phyloP scores from a whole-genome alignment of 2,888 invertebrate species.

The Drosophila formosana region DNA sequence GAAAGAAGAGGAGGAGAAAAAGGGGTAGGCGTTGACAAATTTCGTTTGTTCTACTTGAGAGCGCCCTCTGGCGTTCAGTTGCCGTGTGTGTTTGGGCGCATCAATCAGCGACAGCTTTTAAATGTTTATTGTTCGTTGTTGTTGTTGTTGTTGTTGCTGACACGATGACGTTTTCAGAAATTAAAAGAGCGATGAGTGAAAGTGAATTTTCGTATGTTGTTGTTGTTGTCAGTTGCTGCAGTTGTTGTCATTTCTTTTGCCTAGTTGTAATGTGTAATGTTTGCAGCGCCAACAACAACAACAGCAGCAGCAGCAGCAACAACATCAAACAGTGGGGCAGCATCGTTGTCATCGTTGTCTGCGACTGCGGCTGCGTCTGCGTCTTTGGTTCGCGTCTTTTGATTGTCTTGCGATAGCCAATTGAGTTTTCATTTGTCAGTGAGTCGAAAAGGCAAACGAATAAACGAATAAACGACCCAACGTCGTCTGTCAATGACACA shows the following conservation, averaged over 20 bases:
- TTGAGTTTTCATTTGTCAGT: constrained; percentile 81
- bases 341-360: constrained; percentile 48
- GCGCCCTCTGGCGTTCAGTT: constrained; percentile 46
- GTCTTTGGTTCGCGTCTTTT: constrained; percentile 58
- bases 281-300: constrained; percentile 51
- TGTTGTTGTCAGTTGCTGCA: constrained; percentile 44
- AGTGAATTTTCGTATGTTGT: constrained; percentile 71
- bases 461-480: constrained; percentile 53
- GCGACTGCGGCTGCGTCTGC: constrained; percentile 22
- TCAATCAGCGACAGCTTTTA: constrained; percentile 72
- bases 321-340: constrained; percentile 30
- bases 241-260: constrained; percentile 76
- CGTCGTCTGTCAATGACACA: constrained; percentile 74
- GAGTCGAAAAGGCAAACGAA: constrained; percentile 44
- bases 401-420: constrained; percentile 80
- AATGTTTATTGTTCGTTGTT: constrained; percentile 44
- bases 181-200: constrained; percentile 76
- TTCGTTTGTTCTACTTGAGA: constrained; percentile 74
- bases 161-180: constrained; percentile 77
- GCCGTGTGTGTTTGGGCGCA: constrained; percentile 39
- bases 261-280: constrained; percentile 72
- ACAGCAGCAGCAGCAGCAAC: constrained; percentile 29
- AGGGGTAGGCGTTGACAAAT: constrained; percentile 62
- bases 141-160: constrained; percentile 37
- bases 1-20: constrained; percentile 6